Conservation (phyloP, 2,797 vertebrate species). For the Oreochromis grahami region DNA sequence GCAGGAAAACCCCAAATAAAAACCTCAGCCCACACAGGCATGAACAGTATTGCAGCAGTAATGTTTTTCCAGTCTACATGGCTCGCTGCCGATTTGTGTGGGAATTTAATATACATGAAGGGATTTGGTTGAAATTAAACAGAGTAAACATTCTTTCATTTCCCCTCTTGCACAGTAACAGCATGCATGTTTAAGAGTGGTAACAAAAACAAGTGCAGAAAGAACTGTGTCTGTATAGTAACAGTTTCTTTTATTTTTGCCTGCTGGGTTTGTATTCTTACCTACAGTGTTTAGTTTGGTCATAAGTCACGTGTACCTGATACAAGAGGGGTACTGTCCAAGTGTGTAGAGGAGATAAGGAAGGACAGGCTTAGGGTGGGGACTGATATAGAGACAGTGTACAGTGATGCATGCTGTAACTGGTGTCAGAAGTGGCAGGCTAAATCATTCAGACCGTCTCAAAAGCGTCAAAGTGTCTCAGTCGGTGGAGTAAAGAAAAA, state of each 20-base stretch:
- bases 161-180: not conserved
- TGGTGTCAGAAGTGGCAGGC: not conserved
- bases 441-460: not conserved
- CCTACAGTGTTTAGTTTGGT: constrained; percentile 8
- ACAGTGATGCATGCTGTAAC: not conserved
- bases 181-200: not conserved
- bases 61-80: constrained; percentile 39
- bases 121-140: constrained; percentile 44
- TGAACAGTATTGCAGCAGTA: constrained; percentile 5
- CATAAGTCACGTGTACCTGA: not conserved
- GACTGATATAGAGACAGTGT: not conserved
- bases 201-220: not conserved
- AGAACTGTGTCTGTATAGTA: not conserved
- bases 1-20: not conserved
- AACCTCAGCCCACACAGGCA: constrained; percentile 13
- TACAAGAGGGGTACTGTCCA: not conserved
- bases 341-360: constrained; percentile 58
- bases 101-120: constrained; percentile 29
- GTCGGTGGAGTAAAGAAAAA: not conserved
- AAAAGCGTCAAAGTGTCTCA: not conserved
- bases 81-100: constrained; percentile 4
- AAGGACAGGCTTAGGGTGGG: constrained; percentile 27
- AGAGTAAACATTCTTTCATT: constrained; percentile 41
- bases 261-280: not conserved
- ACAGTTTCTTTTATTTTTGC: not conserved